A percentile compares a stretch with the other conserved stretches of the same genome.
These are phyloP conservation scores for Chrysopa pallens DNA, from an alignment of 1,140 invertebrate genomes.

Conservation along the genomic window DNA sequence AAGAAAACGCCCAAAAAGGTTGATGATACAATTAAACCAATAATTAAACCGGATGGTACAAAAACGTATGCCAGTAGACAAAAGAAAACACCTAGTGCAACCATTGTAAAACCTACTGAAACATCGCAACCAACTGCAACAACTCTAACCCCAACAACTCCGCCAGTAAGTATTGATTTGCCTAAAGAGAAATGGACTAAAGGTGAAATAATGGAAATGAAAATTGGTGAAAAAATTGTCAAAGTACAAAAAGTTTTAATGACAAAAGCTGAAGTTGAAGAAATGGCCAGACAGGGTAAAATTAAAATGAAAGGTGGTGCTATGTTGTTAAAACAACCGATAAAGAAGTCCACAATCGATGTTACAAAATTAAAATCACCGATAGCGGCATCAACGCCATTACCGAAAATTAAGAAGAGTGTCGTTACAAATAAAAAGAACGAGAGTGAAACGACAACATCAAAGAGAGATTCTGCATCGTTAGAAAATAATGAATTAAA, in stretches of 20 bases:
- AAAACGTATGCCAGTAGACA: slow-evolving; percentile 15
- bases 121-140: slow-evolving; percentile 11
- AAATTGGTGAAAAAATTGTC: slow-evolving; percentile 34
- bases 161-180: background rate
- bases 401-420: slow-evolving; percentile 4
- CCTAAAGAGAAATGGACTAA: background rate
- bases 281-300: slow-evolving; percentile 35
- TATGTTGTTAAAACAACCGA: slow-evolving; percentile 12
- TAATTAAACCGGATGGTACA: slow-evolving; percentile 17
- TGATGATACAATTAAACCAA: slow-evolving; percentile 15
- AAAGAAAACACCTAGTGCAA: slow-evolving; percentile 2
- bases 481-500: background rate
- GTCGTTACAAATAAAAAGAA: background rate
- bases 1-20: slow-evolving; percentile 1
- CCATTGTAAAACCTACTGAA: slow-evolving; percentile 2
- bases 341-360: background rate
- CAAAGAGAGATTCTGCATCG: background rate
- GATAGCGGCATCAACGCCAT: background rate
- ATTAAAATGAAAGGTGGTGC: slow-evolving; percentile 29
- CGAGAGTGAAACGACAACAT: background rate
- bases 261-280: slow-evolving; percentile 37
- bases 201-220: slow-evolving; percentile 23
- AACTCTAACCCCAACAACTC: background rate
- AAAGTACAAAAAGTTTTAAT: slow-evolving; percentile 38
- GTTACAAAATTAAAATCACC: background rate